Evolutionary conservation across 1,140 invertebrate species (phyloP).

Genomic region (Ooceraea biroi): DNA sequence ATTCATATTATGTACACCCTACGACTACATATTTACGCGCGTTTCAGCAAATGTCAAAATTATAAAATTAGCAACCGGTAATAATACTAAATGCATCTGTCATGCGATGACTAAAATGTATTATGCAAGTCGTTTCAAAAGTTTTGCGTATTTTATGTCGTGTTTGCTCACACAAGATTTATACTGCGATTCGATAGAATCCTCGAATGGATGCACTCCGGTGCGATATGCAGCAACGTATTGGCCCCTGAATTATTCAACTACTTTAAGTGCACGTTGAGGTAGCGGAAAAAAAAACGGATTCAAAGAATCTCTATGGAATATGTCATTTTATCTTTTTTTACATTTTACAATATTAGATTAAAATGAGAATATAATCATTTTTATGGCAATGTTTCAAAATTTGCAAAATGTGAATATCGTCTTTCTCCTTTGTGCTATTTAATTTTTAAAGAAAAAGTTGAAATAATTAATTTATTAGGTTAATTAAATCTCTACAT

Average conservation of each 20-base stretch:
- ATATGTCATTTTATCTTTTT: conserved; percentile 33
- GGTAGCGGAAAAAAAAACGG: not conserved
- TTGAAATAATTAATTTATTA: too few relatives aligned
- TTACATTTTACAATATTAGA: conserved; percentile 5
- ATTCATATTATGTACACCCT: too few relatives aligned
- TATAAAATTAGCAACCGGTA: too few relatives aligned
- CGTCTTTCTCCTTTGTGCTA: too few relatives aligned
- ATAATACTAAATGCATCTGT: too few relatives aligned
- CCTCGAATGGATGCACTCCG: not conserved
- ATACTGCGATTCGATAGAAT: not conserved
- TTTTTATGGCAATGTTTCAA: conserved; percentile 43
- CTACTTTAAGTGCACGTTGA: not conserved
- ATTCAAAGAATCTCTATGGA: not conserved
- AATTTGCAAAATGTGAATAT: conserved; percentile 25
- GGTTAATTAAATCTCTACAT: not conserved
- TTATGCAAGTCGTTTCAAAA: not conserved
- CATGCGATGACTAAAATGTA: not conserved
- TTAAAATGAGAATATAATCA: not conserved
- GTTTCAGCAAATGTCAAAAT: too few relatives aligned
- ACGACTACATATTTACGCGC: too few relatives aligned
- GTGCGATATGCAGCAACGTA: not conserved
- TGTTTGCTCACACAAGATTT: not conserved
- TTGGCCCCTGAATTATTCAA: conserved; percentile 16
- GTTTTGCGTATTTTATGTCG: not conserved
- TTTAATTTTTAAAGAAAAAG: too few relatives aligned